These are phyloP conservation scores for Lutjanus campechanus DNA, from an alignment of 2,797 vertebrate species.

Conservation along the genomic window DNA sequence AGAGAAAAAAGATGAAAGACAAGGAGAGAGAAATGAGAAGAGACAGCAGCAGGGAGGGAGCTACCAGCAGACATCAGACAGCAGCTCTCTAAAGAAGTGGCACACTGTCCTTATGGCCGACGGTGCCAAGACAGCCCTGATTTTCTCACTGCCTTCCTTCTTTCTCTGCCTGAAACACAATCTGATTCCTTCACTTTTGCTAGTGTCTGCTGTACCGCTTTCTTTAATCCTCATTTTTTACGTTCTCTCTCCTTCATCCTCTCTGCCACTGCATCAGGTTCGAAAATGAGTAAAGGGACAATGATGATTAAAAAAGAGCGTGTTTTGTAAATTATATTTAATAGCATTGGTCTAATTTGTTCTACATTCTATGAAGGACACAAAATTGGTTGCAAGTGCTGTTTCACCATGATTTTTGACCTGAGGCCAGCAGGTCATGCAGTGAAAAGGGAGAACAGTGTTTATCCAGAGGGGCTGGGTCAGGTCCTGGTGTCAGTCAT, in stretches of 20 bases:
- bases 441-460: constrained; percentile 2
- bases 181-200: constrained; percentile 4
- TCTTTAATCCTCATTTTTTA: background rate
- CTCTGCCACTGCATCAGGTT: background rate
- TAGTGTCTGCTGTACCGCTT: background rate
- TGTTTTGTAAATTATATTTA: background rate
- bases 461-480: constrained; percentile 1
- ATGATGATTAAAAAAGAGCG: background rate
- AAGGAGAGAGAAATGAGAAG: constrained; percentile 54
- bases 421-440: background rate
- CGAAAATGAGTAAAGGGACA: constrained; percentile 9
- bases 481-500: constrained; percentile 7
- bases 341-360: background rate
- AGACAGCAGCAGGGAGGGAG: constrained; percentile 58
- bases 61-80: constrained; percentile 57
- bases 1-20: constrained; percentile 31
- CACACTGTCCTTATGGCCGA: constrained; percentile 31
- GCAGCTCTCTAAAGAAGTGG: constrained; percentile 56
- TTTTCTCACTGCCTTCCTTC: constrained; percentile 21
- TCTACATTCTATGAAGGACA: constrained; percentile 6
- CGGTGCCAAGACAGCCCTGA: constrained; percentile 24
- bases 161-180: constrained; percentile 23
- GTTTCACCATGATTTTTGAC: background rate
- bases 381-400: background rate
- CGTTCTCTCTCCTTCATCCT: background rate